phyloP scores from a whole-genome alignment of 1,140 invertebrate species.

The Diploscapter pachys region DNA sequence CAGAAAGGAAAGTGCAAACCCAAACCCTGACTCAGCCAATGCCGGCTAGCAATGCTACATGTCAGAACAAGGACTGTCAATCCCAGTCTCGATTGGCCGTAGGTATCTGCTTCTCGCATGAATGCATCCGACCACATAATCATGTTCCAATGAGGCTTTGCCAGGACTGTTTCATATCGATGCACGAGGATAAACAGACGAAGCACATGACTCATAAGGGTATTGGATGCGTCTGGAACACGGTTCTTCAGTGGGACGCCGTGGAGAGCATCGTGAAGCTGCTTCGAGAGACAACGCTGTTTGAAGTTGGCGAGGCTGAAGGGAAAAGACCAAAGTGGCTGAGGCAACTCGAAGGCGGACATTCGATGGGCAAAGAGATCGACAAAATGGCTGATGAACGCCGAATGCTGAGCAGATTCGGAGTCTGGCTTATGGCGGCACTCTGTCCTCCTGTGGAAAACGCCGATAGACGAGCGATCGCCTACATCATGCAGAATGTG shows the following conservation, averaged over 20 bases:
- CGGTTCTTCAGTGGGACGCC: constrained; percentile 70
- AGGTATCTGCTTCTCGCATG: constrained; percentile 90
- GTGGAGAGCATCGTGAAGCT: constrained; percentile 91
- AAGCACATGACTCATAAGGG: constrained; percentile 47
- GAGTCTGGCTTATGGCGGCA: constrained; percentile 91
- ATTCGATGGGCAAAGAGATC: constrained; percentile 58
- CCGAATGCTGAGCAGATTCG: constrained; percentile 85
- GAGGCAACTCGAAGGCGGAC: constrained; percentile 60
- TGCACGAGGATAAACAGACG: constrained; percentile 36
- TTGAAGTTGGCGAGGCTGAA: constrained; percentile 56
- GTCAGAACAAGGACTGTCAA: constrained; percentile 67
- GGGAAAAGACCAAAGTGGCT: constrained; percentile 57
- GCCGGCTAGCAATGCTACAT: constrained; percentile 69
- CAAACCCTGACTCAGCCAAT: constrained; percentile 74
- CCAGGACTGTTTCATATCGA: constrained; percentile 61
- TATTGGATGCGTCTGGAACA: constrained; percentile 44
- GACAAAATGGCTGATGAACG: constrained; percentile 69
- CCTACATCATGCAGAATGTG: constrained; percentile 84
- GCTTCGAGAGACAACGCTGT: constrained; percentile 61
- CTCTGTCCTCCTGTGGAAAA: constrained; percentile 78
- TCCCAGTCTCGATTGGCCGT: constrained; percentile 86
- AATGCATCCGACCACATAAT: constrained; percentile 91
- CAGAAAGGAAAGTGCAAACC: constrained; percentile 23
- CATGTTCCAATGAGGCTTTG: constrained; percentile 91
- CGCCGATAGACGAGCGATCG: constrained; percentile 77